Conservation (phyloP, 1,140 invertebrate species). For the Drosophila pandora region DNA sequence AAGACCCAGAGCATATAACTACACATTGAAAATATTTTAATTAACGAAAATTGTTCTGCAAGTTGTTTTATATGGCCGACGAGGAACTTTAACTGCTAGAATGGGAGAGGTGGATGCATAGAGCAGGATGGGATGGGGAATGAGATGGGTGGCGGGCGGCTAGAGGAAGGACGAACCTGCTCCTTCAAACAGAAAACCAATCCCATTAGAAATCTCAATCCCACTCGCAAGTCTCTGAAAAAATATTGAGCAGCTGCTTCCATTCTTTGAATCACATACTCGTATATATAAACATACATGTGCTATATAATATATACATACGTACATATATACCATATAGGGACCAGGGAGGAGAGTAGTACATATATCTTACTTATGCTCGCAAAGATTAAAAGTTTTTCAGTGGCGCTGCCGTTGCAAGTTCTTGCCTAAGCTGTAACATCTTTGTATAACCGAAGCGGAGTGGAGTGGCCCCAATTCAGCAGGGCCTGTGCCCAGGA, state of each 20-base stretch:
- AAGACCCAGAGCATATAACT: slow-evolving; percentile 48
- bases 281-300: slow-evolving; percentile 11
- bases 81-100: slow-evolving; percentile 43
- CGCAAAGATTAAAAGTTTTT: slow-evolving; percentile 81
- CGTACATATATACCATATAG: slow-evolving; percentile 12
- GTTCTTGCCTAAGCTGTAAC: slow-evolving; percentile 80
- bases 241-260: slow-evolving; percentile 78
- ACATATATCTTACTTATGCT: slow-evolving; percentile 81
- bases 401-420: slow-evolving; percentile 64
- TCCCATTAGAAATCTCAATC: slow-evolving; percentile 80
- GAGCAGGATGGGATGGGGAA: slow-evolving; percentile 5
- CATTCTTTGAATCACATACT: slow-evolving; percentile 59
- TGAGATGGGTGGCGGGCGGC: slow-evolving; percentile 7
- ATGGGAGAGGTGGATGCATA: slow-evolving; percentile 4
- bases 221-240: slow-evolving; percentile 54
- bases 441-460: slow-evolving; percentile 61
- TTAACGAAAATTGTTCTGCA: slow-evolving; percentile 81
- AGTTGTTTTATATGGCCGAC: slow-evolving; percentile 65
- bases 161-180: neutral
- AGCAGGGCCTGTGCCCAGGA: neutral
- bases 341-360: slow-evolving; percentile 25
- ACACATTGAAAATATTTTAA: slow-evolving; percentile 78
- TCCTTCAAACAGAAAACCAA: slow-evolving; percentile 57
- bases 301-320: slow-evolving; percentile 6
- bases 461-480: slow-evolving; percentile 29